These are phyloP conservation scores for Lutraria lutraria DNA, from an alignment of 2,888 invertebrate genomes.

Conservation along the genomic window DNA sequence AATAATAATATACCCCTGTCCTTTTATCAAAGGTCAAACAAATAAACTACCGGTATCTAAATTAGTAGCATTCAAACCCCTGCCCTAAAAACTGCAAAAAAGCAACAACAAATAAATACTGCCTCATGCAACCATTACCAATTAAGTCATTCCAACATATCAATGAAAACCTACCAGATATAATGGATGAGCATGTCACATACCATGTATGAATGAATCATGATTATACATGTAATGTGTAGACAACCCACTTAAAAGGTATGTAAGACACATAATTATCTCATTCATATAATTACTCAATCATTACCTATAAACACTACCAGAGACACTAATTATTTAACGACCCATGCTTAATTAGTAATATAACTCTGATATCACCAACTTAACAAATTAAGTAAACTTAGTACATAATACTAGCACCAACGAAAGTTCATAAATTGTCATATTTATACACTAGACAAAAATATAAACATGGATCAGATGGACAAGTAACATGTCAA, in stretches of 20 bases:
- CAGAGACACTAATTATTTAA: neutral
- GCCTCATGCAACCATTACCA: conserved; percentile 10
- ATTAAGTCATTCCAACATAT: neutral
- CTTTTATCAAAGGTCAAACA: too few species aligned
- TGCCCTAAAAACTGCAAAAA: neutral
- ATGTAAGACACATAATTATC: neutral
- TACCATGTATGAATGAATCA: too few species aligned
- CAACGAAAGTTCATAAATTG: neutral
- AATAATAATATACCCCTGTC: too few species aligned
- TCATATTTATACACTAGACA: conserved; percentile 7
- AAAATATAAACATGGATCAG: neutral
- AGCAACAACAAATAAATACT: neutral
- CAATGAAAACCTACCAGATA: neutral
- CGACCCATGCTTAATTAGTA: neutral
- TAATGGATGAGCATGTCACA: too few species aligned
- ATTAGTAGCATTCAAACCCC: too few species aligned
- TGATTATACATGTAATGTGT: too few species aligned
- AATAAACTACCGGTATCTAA: too few species aligned
- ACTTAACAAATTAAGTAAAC: neutral
- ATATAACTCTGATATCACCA: neutral
- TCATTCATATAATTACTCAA: neutral
- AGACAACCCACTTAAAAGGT: too few species aligned
- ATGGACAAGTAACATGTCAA: neutral
- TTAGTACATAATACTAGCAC: neutral
- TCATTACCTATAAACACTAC: neutral